A percentile compares a stretch with the other conserved stretches of the same genome.
phyloP scores from a whole-genome alignment of 2,888 invertebrate species.

The Drosophila meridiana region DNA sequence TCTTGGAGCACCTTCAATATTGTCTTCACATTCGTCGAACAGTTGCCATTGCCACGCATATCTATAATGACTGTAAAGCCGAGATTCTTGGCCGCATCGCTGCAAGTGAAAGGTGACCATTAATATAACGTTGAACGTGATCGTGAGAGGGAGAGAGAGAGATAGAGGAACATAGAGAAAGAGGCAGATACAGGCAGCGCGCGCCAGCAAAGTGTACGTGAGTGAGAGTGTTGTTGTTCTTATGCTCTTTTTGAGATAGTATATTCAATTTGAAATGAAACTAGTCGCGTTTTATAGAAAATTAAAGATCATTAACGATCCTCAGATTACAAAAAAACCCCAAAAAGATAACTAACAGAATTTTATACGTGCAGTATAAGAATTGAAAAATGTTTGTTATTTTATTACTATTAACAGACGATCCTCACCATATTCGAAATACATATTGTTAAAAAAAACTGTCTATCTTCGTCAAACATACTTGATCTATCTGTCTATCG shows the following conservation, averaged over 20 bases:
- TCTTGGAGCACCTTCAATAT: constrained; percentile 98
- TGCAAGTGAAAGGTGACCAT: constrained; percentile 72
- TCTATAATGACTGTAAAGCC: constrained; percentile 98
- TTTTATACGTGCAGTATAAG: background rate
- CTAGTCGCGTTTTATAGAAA: background rate
- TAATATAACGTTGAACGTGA: constrained; percentile 25
- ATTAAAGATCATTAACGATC: background rate
- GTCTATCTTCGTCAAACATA: background rate
- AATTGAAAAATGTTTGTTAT: background rate
- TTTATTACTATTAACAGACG: background rate
- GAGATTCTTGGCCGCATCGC: constrained; percentile 87
- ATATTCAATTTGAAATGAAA: background rate
- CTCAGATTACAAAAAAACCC: too few species aligned
- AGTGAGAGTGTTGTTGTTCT: constrained; percentile 71
- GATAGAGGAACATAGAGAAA: constrained; percentile 4
- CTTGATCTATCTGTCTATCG: background rate
- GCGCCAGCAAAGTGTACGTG: constrained; percentile 46
- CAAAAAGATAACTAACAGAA: too few species aligned
- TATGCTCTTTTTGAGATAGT: constrained; percentile 2
- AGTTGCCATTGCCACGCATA: constrained; percentile 94
- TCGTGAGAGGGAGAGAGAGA: constrained; percentile 1
- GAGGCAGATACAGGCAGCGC: background rate
- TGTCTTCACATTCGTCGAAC: constrained; percentile 97
- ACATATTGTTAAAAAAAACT: background rate
- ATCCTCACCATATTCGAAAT: background rate